phyloP scores from a whole-genome alignment of 2,888 invertebrate species.

The Corbicula japonica region DNA sequence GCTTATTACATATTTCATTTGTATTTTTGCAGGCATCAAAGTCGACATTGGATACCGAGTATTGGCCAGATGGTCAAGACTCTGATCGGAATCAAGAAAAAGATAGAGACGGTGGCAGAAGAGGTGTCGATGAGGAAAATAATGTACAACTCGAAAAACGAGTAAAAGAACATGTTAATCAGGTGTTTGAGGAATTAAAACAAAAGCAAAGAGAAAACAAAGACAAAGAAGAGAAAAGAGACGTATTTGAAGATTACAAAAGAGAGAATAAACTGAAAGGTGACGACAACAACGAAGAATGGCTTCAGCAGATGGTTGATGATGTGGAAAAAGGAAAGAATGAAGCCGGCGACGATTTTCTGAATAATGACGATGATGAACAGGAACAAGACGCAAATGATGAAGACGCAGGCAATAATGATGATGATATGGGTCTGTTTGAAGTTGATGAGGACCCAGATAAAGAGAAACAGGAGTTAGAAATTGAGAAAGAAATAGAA shows the following conservation, averaged over 20 bases:
- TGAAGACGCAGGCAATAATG: not conserved
- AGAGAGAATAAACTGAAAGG: constrained; percentile 9
- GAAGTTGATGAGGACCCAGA: constrained; percentile 27
- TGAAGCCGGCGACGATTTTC: constrained; percentile 12
- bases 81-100: not conserved
- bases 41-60: not conserved
- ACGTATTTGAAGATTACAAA: constrained; percentile 29
- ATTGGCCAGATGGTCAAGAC: not conserved
- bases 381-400: not conserved
- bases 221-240: constrained; percentile 28
- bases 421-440: constrained; percentile 20
- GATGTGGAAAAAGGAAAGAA: constrained; percentile 8
- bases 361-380: constrained; percentile 39
- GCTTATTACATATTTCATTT: not conserved
- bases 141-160: constrained; percentile 19
- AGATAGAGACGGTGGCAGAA: not conserved
- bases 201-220: constrained; percentile 44
- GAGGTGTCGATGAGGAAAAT: constrained; percentile 1
- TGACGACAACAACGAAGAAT: constrained; percentile 1
- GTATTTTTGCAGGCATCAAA: not conserved
- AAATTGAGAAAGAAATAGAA: constrained; percentile 58
- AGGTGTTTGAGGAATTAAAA: constrained; percentile 55
- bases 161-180: constrained; percentile 50
- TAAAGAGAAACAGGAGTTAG: constrained; percentile 38
- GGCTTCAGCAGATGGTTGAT: too few relatives aligned